Conservation (phyloP, 2,888 invertebrate genomes). For the Tortricodes alternella region DNA sequence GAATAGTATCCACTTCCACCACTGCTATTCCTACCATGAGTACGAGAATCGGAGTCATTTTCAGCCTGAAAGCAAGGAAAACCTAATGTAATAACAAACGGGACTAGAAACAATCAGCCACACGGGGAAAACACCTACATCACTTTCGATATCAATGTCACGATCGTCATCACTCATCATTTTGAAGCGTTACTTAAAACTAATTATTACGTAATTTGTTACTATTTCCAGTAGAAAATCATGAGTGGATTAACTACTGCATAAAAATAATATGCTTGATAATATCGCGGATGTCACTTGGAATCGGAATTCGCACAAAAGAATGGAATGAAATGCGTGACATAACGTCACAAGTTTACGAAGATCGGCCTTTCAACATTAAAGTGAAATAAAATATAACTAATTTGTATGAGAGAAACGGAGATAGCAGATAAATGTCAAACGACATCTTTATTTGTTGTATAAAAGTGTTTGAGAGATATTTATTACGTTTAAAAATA, state of each 20-base stretch:
- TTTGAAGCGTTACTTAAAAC: slow-evolving; percentile 39
- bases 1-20: slow-evolving; percentile 88
- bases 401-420: background rate
- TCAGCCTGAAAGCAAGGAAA: slow-evolving; percentile 85
- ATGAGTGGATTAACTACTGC: slow-evolving; percentile 41
- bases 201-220: slow-evolving; percentile 41
- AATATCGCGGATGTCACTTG: slow-evolving; percentile 26
- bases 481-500: too few relatives aligned
- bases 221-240: slow-evolving; percentile 38
- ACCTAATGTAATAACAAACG: slow-evolving; percentile 44
- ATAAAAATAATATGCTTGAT: slow-evolving; percentile 17
- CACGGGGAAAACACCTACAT: slow-evolving; percentile 85
- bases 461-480: slow-evolving; percentile 2
- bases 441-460: background rate
- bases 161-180: slow-evolving; percentile 97
- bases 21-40: slow-evolving; percentile 84
- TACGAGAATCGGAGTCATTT: slow-evolving; percentile 89
- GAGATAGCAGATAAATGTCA: slow-evolving; percentile 1
- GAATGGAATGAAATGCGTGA: slow-evolving; percentile 22
- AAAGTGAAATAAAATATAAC: background rate
- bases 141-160: slow-evolving; percentile 97
- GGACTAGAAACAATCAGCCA: slow-evolving; percentile 36
- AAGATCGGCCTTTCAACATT: slow-evolving; percentile 15
- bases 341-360: background rate
- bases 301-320: slow-evolving; percentile 26